These are phyloP conservation scores for Neosalanx taihuensis DNA, from an alignment of 2,797 vertebrate species.

Conservation along the genomic window DNA sequence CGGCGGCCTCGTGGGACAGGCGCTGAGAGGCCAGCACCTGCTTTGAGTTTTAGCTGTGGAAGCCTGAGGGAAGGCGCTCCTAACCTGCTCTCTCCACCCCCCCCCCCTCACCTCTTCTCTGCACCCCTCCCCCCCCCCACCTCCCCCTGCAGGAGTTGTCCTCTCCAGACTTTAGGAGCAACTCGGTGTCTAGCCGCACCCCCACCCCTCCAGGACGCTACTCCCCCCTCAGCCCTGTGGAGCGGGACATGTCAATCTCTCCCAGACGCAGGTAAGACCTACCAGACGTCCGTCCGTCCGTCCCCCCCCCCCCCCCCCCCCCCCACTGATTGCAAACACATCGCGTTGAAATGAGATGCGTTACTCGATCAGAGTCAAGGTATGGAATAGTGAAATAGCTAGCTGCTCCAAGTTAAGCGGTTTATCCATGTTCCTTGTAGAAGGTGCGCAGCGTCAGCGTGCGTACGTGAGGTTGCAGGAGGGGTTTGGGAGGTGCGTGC, in stretches of 20 bases:
- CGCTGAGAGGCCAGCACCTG: too few relatives aligned
- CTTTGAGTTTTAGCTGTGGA: too few relatives aligned
- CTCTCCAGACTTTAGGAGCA: conserved; percentile 67
- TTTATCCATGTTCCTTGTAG: conserved; percentile 15
- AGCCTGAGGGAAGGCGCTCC: too few relatives aligned
- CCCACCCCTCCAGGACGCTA: conserved; percentile 74
- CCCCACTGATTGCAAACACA: not conserved
- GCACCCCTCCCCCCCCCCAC: not conserved
- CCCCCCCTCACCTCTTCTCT: not conserved
- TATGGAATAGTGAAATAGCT: too few relatives aligned
- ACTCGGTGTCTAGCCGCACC: conserved; percentile 73
- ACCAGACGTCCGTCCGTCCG: too few relatives aligned
- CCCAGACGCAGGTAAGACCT: conserved; percentile 70
- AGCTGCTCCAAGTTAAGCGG: not conserved
- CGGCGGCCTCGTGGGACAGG: not conserved
- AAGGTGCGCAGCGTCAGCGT: conserved; percentile 6
- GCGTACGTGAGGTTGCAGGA: too few relatives aligned
- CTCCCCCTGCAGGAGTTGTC: conserved; percentile 65
- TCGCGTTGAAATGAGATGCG: too few relatives aligned
- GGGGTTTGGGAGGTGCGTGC: too few relatives aligned
- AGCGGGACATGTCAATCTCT: conserved; percentile 66
- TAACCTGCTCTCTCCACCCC: too few relatives aligned
- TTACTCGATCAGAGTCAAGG: too few relatives aligned
- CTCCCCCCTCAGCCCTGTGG: conserved; percentile 72
- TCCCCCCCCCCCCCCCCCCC: not conserved